Evolutionary conservation across 2,888 invertebrate species (phyloP).

Genomic region (Oegoconia quadripuncta): DNA sequence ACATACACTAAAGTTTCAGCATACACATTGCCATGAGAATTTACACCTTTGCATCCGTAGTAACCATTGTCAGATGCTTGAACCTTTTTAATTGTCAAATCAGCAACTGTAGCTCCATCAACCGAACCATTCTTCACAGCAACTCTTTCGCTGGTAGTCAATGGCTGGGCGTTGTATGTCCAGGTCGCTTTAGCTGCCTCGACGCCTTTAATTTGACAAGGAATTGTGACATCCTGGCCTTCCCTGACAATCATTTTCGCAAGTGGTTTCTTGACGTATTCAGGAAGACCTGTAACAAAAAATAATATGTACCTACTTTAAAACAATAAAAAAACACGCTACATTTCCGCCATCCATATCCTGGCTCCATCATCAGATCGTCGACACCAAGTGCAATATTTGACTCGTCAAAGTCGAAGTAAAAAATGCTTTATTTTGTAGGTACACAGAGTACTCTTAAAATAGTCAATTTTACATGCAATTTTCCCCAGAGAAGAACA

Average conservation of each 20-base stretch:
- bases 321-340: too few relatives aligned
- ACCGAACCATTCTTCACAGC: conserved; percentile 13
- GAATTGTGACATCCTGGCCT: conserved; percentile 45
- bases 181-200: conserved; percentile 34
- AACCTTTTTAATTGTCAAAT: conserved; percentile 42
- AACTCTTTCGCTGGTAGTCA: conserved; percentile 27
- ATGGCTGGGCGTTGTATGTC: conserved; percentile 44
- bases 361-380: too few relatives aligned
- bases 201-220: conserved; percentile 42
- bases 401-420: too few relatives aligned
- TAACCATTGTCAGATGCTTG: conserved; percentile 48
- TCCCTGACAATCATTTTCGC: conserved; percentile 30
- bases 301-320: too few relatives aligned
- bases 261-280: conserved; percentile 35
- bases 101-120: conserved; percentile 26
- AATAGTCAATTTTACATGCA: too few relatives aligned
- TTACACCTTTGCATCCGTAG: conserved; percentile 53
- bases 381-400: too few relatives aligned
- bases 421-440: too few relatives aligned
- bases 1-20: conserved; percentile 35
- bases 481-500: too few relatives aligned
- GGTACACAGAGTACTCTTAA: too few relatives aligned
- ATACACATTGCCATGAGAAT: conserved; percentile 44
- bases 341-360: too few relatives aligned
- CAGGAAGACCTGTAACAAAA: conserved; percentile 41